Conservation (phyloP, 2,888 invertebrate genomes). For the Diabrotica balteata region DNA sequence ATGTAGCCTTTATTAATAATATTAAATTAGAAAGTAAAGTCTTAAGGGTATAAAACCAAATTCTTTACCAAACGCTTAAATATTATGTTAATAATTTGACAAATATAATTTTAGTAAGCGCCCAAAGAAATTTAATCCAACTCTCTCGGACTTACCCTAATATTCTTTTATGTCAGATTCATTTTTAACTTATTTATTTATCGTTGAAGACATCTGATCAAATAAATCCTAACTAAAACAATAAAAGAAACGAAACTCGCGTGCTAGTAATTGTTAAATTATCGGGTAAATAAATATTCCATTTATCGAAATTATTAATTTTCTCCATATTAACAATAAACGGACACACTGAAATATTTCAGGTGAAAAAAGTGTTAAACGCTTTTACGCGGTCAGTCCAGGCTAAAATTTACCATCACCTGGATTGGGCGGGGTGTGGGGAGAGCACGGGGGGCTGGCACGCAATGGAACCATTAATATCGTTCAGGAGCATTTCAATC, state of each 20-base stretch:
- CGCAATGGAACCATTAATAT: conserved; percentile 51
- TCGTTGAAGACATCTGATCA: too few relatives aligned
- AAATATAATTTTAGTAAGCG: too few relatives aligned
- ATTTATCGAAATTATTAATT: conserved; percentile 2
- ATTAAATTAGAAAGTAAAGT: too few relatives aligned
- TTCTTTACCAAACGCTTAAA: too few relatives aligned
- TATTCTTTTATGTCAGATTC: too few relatives aligned
- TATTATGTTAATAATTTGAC: too few relatives aligned
- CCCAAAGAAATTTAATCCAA: too few relatives aligned
- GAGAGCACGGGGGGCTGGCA: conserved; percentile 28
- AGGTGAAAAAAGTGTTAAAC: conserved; percentile 34
- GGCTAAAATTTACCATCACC: conserved; percentile 3
- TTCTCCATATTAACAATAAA: not conserved
- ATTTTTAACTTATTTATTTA: too few relatives aligned
- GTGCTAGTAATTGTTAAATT: not conserved
- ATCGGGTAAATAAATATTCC: not conserved
- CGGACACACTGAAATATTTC: not conserved
- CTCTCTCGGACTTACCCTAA: too few relatives aligned
- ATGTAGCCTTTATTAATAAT: too few relatives aligned
- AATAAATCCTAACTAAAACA: too few relatives aligned
- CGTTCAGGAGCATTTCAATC: conserved; percentile 44
- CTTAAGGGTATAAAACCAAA: too few relatives aligned
- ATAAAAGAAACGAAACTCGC: not conserved
- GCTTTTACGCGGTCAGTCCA: conserved; percentile 16
- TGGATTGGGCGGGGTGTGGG: not conserved